A percentile compares a stretch with the other conserved stretches of the same genome.
These are phyloP conservation scores for Falco cherrug DNA, from an alignment of 2,797 vertebrate species.

Conservation along the genomic window DNA sequence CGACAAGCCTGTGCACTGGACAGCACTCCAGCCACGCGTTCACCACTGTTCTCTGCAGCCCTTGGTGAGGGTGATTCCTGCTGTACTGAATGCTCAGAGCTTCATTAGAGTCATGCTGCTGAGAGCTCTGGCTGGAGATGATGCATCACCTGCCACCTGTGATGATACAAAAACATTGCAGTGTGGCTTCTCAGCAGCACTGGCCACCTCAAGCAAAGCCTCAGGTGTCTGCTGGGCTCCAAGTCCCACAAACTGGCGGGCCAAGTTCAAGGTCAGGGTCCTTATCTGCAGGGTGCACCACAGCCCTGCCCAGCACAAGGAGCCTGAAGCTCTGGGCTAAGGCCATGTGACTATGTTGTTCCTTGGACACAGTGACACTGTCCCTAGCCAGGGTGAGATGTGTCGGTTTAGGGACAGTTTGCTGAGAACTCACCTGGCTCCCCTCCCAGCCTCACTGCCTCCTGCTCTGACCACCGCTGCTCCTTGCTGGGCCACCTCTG, in stretches of 20 bases:
- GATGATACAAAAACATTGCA: not conserved
- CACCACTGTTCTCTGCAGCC: not conserved
- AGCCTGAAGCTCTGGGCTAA: not conserved
- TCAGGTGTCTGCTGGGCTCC: not conserved
- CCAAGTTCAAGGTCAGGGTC: too few relatives aligned
- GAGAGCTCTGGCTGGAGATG: not conserved
- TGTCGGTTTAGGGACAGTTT: not conserved
- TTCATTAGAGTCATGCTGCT: not conserved
- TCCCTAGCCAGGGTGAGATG: not conserved
- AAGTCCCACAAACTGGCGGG: fast-evolving
- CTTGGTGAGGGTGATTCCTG: not conserved
- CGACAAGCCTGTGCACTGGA: too few relatives aligned
- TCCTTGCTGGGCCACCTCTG: not conserved
- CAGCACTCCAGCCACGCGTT: fast-evolving
- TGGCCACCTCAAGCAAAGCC: not conserved
- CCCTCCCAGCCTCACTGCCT: not conserved
- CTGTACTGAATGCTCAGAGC: not conserved
- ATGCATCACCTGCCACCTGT: not conserved
- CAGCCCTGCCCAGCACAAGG: not conserved
- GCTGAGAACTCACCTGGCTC: not conserved
- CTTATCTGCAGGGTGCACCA: not conserved
- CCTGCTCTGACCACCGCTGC: fast-evolving
- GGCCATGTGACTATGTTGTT: too few relatives aligned
- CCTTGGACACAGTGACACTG: fast-evolving
- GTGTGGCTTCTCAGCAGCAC: not conserved